Conservation (phyloP, 2,888 invertebrate species). For the Netelia fuscicornis region DNA sequence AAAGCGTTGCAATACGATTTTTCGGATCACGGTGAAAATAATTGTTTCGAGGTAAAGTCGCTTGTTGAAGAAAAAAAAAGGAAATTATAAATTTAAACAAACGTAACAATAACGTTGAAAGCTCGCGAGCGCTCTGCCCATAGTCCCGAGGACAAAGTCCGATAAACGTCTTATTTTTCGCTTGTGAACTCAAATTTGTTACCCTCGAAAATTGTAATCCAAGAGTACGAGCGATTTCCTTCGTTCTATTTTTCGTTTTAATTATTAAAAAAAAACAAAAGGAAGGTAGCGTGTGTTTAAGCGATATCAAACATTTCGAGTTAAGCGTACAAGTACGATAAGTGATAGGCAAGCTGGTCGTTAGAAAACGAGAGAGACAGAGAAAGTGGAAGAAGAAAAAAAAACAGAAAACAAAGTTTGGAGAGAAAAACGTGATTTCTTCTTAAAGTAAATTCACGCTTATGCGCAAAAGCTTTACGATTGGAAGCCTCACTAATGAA, state of each 20-base stretch:
- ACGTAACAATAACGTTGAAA: not conserved
- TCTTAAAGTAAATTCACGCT: constrained; percentile 48
- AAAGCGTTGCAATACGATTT: constrained; percentile 32
- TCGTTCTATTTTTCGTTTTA: constrained; percentile 4
- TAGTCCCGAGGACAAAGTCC: constrained; percentile 16
- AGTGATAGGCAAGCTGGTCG: constrained; percentile 60
- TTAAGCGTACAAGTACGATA: constrained; percentile 39
- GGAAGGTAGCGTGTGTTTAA: constrained; percentile 25
- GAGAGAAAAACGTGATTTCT: constrained; percentile 33
- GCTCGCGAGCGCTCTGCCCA: constrained; percentile 10
- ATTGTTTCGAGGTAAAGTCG: not conserved
- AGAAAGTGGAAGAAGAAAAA: not conserved
- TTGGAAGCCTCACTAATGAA: constrained; percentile 42
- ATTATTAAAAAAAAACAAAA: constrained; percentile 18
- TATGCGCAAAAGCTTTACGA: constrained; percentile 57
- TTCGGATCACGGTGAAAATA: not conserved
- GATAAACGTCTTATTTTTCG: constrained; percentile 25
- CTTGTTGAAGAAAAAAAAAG: not conserved
- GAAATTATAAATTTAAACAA: not conserved
- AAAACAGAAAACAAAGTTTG: too few species aligned
- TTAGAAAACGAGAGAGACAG: not conserved
- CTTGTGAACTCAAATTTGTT: not conserved
- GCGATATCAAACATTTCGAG: constrained; percentile 55
- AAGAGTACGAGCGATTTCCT: not conserved
- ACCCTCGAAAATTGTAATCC: not conserved